These are phyloP conservation scores for Tridacna gigas DNA, from an alignment of 2,888 invertebrate species.

Conservation along the genomic window DNA sequence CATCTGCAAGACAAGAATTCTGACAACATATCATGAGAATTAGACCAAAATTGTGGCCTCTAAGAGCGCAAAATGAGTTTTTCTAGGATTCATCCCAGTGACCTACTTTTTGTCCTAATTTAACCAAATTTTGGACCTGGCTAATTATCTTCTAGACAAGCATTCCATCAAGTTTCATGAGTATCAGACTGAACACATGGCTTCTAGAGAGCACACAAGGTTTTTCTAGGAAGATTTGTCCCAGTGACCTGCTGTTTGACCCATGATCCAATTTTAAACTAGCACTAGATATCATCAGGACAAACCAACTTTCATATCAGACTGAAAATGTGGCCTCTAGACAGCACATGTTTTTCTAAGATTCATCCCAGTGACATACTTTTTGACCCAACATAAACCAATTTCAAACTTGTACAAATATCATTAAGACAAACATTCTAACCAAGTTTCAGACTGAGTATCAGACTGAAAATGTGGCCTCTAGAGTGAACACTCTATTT, in stretches of 20 bases:
- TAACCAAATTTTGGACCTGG: too few species aligned
- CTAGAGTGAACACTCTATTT: neutral
- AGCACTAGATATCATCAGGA: neutral
- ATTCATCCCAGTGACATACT: neutral
- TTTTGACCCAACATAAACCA: neutral
- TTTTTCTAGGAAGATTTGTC: neutral
- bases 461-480: neutral
- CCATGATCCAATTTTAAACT: neutral
- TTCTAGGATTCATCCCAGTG: too few species aligned
- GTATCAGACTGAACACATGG: too few species aligned
- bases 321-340: neutral
- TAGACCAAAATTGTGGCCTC: too few species aligned
- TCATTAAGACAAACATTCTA: neutral
- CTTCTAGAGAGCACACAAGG: too few species aligned
- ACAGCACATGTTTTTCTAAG: neutral
- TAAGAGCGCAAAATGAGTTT: too few species aligned
- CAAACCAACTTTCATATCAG: neutral
- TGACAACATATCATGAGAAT: too few species aligned
- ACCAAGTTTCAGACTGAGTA: neutral
- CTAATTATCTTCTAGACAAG: too few species aligned
- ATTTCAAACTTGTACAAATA: neutral
- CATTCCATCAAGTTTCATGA: too few species aligned
- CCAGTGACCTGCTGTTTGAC: neutral
- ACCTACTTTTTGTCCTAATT: too few species aligned
- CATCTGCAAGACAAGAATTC: too few species aligned